phyloP scores from a whole-genome alignment of 2,888 invertebrate genomes.

The Heliconius ismenius region DNA sequence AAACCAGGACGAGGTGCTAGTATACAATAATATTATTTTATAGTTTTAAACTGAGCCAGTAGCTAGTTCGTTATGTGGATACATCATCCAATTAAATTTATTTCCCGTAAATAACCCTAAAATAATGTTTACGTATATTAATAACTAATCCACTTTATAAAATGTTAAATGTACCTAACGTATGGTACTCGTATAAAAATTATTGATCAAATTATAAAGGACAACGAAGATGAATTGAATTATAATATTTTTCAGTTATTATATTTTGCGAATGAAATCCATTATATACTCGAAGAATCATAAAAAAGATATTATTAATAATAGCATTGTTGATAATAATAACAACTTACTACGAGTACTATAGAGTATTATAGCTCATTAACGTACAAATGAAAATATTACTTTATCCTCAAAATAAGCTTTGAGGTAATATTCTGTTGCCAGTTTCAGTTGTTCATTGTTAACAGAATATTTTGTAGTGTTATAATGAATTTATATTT shows the following conservation, averaged over 20 bases:
- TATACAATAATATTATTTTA: background rate
- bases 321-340: too few relatives aligned
- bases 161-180: background rate
- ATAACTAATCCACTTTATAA: background rate
- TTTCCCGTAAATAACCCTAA: background rate
- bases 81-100: background rate
- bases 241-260: too few relatives aligned
- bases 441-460: background rate
- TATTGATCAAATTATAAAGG: too few relatives aligned
- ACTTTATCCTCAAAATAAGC: constrained; percentile 5
- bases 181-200: too few relatives aligned
- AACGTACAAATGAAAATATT: background rate
- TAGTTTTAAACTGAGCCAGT: background rate
- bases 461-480: background rate
- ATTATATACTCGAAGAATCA: too few relatives aligned
- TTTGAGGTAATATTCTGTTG: background rate
- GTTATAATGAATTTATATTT: constrained; percentile 29
- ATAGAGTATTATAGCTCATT: background rate
- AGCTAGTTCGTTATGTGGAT: background rate
- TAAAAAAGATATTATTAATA: too few relatives aligned
- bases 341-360: background rate
- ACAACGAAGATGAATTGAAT: too few relatives aligned
- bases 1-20: background rate
- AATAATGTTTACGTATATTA: background rate
- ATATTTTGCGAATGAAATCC: too few relatives aligned